phyloP scores from a whole-genome alignment of 2,113 vertebrate genomes.

The Calyptommatus sinebrachiatus region DNA sequence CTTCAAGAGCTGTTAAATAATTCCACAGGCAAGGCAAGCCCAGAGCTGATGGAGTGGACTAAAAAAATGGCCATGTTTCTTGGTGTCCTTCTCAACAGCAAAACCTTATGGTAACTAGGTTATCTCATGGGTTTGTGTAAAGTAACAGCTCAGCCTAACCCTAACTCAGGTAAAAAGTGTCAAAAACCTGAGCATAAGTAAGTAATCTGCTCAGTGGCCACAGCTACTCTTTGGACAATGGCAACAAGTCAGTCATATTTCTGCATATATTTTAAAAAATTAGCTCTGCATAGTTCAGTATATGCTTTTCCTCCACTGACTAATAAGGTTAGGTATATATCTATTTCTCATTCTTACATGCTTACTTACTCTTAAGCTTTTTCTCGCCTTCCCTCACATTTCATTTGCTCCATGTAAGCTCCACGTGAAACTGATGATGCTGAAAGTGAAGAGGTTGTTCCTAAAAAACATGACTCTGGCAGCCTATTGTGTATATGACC shows the following conservation, averaged over 20 bases:
- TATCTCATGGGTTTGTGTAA: too few species aligned
- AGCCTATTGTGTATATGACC: conserved; percentile 57
- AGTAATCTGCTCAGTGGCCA: background rate
- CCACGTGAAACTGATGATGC: conserved; percentile 59
- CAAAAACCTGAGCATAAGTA: too few species aligned
- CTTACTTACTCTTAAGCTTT: conserved; percentile 47
- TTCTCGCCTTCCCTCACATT: conserved; percentile 60
- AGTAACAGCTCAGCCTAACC: too few species aligned
- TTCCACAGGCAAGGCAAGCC: too few species aligned
- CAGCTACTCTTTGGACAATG: background rate
- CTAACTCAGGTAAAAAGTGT: too few species aligned
- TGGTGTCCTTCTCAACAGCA: too few species aligned
- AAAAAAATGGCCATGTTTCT: too few species aligned
- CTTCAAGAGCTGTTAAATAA: too few species aligned
- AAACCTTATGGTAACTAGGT: too few species aligned
- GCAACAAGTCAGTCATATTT: background rate
- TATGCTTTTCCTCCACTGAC: conserved; percentile 41
- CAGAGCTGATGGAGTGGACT: too few species aligned
- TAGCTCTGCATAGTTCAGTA: background rate
- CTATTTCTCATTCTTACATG: conserved; percentile 46
- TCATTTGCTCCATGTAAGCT: conserved; percentile 57
- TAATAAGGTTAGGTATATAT: conserved; percentile 59
- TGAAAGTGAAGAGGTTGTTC: conserved; percentile 53
- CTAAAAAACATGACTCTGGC: conserved; percentile 56
- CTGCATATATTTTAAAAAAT: background rate